A percentile compares a stretch with the other conserved stretches of the same genome.
Conservation (phyloP, 2,797 vertebrate species). For the Pseudomugil gertrudae region DNA sequence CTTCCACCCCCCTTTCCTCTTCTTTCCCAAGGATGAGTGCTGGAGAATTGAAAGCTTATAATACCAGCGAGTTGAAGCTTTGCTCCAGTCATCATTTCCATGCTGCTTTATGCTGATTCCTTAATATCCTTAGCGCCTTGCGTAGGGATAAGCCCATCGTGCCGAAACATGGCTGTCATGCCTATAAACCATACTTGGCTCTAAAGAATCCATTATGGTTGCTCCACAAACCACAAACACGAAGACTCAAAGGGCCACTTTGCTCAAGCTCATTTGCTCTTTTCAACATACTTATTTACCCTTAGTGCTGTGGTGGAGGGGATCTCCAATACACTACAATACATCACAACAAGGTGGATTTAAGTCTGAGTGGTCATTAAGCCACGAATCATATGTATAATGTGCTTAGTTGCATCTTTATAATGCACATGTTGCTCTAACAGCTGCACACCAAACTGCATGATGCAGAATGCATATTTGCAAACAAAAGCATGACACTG, state of each 20-base stretch:
- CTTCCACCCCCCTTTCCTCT: constrained; percentile 19
- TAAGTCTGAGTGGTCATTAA: constrained; percentile 60
- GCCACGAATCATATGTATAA: constrained; percentile 36
- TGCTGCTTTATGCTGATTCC: constrained; percentile 83
- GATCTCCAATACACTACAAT: constrained; percentile 46
- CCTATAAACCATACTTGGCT: constrained; percentile 82
- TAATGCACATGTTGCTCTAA: constrained; percentile 5
- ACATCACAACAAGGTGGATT: constrained; percentile 39
- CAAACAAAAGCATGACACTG: not conserved
- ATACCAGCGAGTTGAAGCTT: constrained; percentile 77
- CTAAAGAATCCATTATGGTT: constrained; percentile 82
- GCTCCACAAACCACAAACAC: constrained; percentile 78
- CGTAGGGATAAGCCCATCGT: constrained; percentile 83
- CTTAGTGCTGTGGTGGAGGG: constrained; percentile 47
- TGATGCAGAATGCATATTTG: too few relatives aligned
- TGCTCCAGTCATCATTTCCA: constrained; percentile 85
- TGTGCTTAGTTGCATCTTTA: constrained; percentile 16
- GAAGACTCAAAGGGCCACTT: constrained; percentile 78
- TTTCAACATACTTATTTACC: constrained; percentile 75
- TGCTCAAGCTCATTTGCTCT: constrained; percentile 78
- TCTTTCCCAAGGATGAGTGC: constrained; percentile 59
- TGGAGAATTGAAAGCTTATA: constrained; percentile 75
- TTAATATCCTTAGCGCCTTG: constrained; percentile 85
- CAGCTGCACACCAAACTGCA: not conserved
- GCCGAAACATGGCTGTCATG: constrained; percentile 81